These are phyloP conservation scores for Eurystomus gularis DNA, from an alignment of 2,113 vertebrate species.

Conservation along the genomic window DNA sequence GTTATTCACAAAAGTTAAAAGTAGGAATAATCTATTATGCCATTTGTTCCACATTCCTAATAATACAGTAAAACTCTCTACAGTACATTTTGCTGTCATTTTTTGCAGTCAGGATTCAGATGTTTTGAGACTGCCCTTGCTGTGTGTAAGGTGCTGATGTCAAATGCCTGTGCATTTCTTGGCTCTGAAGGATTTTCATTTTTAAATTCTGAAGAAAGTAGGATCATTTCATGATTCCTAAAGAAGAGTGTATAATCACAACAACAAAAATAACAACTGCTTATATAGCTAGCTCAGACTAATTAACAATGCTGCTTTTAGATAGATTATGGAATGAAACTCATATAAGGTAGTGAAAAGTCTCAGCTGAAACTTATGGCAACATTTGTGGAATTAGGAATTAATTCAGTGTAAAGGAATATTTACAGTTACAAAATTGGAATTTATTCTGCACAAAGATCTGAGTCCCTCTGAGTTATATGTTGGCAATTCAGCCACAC, in stretches of 20 bases:
- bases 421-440: neutral
- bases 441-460: neutral
- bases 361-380: neutral
- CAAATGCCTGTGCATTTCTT: neutral
- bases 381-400: neutral
- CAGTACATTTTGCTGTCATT: neutral
- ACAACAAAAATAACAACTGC: neutral
- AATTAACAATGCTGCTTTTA: neutral
- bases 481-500: neutral
- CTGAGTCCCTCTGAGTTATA: neutral
- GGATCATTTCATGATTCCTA: neutral
- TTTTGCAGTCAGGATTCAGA: neutral
- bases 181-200: neutral
- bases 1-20: neutral
- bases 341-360: neutral
- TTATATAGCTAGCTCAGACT: neutral
- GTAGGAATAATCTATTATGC: neutral
- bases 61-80: neutral
- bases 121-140: neutral
- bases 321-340: neutral
- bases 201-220: neutral
- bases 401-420: neutral
- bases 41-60: neutral
- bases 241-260: neutral
- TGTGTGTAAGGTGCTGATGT: neutral